These are phyloP conservation scores for Caenorhabditis sp. DNA, from an alignment of 2,888 invertebrate genomes.

Conservation along the genomic window DNA sequence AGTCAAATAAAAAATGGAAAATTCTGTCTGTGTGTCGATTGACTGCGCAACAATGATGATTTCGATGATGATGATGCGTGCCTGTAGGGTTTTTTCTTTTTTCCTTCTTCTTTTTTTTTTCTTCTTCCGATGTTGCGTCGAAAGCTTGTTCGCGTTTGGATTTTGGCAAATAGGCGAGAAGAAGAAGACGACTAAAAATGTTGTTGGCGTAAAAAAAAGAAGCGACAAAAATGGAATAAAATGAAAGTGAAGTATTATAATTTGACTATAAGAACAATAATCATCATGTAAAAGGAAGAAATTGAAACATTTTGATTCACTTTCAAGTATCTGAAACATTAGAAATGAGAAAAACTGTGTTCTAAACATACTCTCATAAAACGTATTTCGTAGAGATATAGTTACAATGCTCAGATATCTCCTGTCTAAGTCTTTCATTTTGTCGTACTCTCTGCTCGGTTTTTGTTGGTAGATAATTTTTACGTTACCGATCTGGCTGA, in stretches of 20 bases:
- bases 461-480: too few relatives aligned
- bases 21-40: not conserved
- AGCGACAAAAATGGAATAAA: not conserved
- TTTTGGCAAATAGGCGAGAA: slow-evolving; percentile 1
- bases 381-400: too few relatives aligned
- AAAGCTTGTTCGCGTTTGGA: slow-evolving; percentile 3
- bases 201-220: too few relatives aligned
- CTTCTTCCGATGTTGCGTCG: slow-evolving; percentile 3
- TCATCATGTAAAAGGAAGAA: not conserved
- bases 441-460: too few relatives aligned
- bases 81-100: not conserved
- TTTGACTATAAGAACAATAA: not conserved
- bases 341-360: not conserved
- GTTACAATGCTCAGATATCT: too few relatives aligned
- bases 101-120: not conserved
- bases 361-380: too few relatives aligned
- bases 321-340: too few relatives aligned
- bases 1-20: not conserved
- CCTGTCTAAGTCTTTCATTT: too few relatives aligned
- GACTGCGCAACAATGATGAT: not conserved
- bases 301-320: not conserved
- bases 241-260: slow-evolving; percentile 1
- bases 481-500: too few relatives aligned
- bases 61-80: not conserved
- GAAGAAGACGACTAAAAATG: slow-evolving; percentile 1